Evolutionary conservation across 2,113 vertebrate species (phyloP), one percentile per base, ranked within the genome.

Genomic region (Oreochromis niloticus): DNA sequence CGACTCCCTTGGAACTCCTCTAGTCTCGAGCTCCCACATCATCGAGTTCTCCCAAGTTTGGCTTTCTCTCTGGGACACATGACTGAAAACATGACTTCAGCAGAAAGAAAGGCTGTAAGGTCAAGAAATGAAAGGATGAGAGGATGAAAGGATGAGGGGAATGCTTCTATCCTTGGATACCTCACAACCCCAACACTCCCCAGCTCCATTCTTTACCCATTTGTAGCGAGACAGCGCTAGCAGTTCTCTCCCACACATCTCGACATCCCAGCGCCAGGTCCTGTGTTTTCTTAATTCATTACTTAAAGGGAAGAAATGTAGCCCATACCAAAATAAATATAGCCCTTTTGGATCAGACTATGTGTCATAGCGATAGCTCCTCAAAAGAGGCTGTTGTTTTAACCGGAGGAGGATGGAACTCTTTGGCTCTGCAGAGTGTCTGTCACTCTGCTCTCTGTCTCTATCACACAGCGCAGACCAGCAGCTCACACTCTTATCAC

Each of bases 191-290:
- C 71, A 78, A 50, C 46, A 36, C 94, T 94, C 95, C 68, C 83
- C 73, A 57, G 57, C 84, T 84, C 96, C 96, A 96, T 96, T 96
- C 94, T 95, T 96, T 96, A 96, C 96, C 95, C 95, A 94, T 96
- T 88, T 92, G 34, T 88, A 88, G 88, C 95, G 96, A 96, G 96
- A 96, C 94, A 93, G 93, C 94, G 94, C 95, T 92, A 95, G 94
- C 84, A 68, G 85, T 89, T 96, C 97, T 97, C 97, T 98, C 97
- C 97, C 97, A 98, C 97, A 97, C 97, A 97, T 97, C 96, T 85
- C 94, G 95, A 91, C 94, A 95, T 96, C 96, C 93, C 89, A 84
- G 84, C 85, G 91, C 91, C 93, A 90, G 96, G 92, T 96, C 95
- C 85, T 59, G 73, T 94, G 92, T 95, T 97, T 97, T 97, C 95